Evolutionary conservation across 2,113 vertebrate genomes (phyloP).

Genomic region (Natator depressus): DNA sequence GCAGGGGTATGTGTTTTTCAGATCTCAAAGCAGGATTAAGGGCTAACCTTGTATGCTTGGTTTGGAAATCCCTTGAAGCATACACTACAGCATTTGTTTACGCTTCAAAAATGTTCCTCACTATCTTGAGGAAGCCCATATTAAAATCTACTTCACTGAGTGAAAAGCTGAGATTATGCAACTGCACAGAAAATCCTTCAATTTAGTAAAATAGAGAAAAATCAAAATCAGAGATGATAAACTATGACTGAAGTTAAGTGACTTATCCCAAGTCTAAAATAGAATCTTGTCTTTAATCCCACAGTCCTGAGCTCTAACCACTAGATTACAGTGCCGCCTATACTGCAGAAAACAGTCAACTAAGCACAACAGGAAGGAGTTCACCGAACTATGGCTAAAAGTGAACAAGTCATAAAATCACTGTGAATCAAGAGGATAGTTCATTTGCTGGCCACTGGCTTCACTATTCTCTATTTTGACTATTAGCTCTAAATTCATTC

Average conservation of each 20-base stretch:
- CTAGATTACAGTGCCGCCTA: neutral
- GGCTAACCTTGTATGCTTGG: neutral
- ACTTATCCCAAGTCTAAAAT: neutral
- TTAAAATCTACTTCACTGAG: neutral
- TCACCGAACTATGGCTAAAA: neutral
- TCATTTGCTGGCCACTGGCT: neutral
- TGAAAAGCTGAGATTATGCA: slow-evolving; percentile 25
- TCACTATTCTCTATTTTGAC: neutral
- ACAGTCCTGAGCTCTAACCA: neutral
- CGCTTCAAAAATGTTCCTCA: neutral
- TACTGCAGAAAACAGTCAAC: neutral
- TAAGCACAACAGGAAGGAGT: neutral
- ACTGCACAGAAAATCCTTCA: slow-evolving; percentile 1
- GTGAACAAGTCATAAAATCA: neutral
- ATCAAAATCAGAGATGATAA: neutral
- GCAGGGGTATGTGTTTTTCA: neutral
- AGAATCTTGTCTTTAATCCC: neutral
- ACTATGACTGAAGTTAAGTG: neutral
- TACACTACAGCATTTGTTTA: neutral
- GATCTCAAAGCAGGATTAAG: neutral
- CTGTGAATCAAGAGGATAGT: neutral
- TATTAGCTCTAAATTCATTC: neutral
- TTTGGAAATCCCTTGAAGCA: neutral
- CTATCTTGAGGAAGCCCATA: neutral
- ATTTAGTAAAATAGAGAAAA: neutral